A percentile compares a stretch with the other conserved stretches of the same genome.
phyloP scores from a whole-genome alignment of 1,140 invertebrate species.

The Ladona fulva region DNA sequence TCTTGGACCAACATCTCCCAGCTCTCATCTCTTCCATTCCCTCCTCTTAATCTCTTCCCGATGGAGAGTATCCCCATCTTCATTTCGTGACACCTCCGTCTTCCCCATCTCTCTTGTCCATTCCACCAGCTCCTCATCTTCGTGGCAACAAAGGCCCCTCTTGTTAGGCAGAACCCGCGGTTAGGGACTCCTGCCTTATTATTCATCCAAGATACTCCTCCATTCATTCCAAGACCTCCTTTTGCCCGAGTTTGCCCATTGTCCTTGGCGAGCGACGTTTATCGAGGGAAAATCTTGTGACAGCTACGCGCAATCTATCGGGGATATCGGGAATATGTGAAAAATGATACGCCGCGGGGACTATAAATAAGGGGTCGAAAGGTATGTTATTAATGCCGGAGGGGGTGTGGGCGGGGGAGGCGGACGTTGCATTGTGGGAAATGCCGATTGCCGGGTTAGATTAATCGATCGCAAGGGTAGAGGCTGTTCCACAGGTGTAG shows the following conservation, averaged over 20 bases:
- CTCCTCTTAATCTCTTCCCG: too few species aligned
- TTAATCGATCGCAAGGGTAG: background rate
- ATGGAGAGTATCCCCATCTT: too few species aligned
- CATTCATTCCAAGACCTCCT: background rate
- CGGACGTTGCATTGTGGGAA: background rate
- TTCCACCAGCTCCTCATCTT: background rate
- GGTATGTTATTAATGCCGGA: background rate
- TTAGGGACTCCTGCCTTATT: background rate
- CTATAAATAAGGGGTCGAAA: background rate
- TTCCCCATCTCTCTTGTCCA: background rate
- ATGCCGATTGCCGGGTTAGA: background rate
- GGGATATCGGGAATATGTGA: conserved; percentile 8
- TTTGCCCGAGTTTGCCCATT: conserved; percentile 8
- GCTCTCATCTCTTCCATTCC: too few species aligned
- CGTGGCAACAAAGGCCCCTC: background rate
- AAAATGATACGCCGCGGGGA: background rate
- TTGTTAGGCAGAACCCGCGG: background rate
- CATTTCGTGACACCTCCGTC: background rate
- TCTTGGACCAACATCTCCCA: too few species aligned
- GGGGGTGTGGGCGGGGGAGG: background rate
- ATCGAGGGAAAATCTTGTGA: background rate
- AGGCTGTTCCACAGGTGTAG: background rate
- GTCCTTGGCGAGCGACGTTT: background rate
- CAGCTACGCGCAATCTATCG: background rate
- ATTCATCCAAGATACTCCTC: background rate